phyloP scores from a whole-genome alignment of 92 coral and sea anemone species.

The Pocillopora meandrina region DNA sequence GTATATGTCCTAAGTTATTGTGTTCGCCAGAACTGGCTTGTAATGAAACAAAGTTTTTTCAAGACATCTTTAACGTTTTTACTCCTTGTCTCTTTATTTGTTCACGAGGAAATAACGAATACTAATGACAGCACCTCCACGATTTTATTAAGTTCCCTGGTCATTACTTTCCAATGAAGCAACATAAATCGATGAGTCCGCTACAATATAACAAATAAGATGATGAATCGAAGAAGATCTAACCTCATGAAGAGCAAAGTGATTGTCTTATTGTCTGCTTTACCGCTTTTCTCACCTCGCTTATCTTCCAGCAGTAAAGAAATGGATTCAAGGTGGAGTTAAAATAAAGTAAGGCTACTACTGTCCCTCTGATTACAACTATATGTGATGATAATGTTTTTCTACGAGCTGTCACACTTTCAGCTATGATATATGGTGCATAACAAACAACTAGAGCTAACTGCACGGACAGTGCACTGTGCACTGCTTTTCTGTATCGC shows the following conservation, averaged over 20 bases:
- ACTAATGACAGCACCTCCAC: too few relatives aligned
- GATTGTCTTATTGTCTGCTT: neutral
- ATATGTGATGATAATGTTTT: neutral
- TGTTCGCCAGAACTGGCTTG: too few relatives aligned
- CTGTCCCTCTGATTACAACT: neutral
- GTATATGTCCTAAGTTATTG: too few relatives aligned
- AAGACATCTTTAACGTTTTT: too few relatives aligned
- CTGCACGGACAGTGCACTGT: slow-evolving; percentile 30
- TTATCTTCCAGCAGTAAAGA: slow-evolving; percentile 32
- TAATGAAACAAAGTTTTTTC: too few relatives aligned
- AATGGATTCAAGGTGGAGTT: slow-evolving; percentile 12
- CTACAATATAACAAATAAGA: too few relatives aligned
- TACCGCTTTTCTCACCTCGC: slow-evolving; percentile 9
- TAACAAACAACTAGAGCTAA: slow-evolving; percentile 26
- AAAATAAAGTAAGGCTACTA: neutral
- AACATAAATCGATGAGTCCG: too few relatives aligned
- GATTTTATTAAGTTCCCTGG: too few relatives aligned
- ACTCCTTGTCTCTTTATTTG: too few relatives aligned
- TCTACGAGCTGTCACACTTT: neutral
- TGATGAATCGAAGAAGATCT: too few relatives aligned
- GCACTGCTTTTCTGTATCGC: slow-evolving; percentile 30
- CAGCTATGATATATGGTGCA: neutral
- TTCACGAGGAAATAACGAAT: too few relatives aligned
- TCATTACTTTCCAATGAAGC: too few relatives aligned
- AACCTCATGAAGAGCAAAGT: neutral